These are phyloP conservation scores for Lasioglossum marginatum DNA, from an alignment of 2,888 invertebrate genomes.

Conservation along the genomic window DNA sequence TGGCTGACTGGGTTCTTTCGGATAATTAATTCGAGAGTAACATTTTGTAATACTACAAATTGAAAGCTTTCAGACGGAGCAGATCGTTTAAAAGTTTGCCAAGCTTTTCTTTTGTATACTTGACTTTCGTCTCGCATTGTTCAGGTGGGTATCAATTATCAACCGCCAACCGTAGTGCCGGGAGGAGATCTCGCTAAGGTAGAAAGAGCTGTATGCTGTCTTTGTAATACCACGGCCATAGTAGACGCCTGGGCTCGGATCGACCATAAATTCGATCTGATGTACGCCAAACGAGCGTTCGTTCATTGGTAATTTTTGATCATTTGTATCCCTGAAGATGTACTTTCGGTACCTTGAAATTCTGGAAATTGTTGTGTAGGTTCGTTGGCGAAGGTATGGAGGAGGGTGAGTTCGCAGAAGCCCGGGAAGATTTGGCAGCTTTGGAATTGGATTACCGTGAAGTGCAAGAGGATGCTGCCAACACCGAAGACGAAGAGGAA, in stretches of 20 bases:
- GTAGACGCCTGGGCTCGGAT: constrained; percentile 79
- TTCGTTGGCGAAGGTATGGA: constrained; percentile 79
- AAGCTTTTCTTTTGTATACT: not conserved
- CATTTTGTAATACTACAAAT: not conserved
- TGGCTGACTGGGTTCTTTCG: no score
- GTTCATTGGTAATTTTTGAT: constrained; percentile 74
- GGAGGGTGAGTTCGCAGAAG: constrained; percentile 78
- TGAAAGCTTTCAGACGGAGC: not conserved
- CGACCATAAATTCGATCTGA: constrained; percentile 78
- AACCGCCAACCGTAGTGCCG: constrained; percentile 91
- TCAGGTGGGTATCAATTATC: constrained; percentile 91
- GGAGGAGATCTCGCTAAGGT: constrained; percentile 93
- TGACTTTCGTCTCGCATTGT: not conserved
- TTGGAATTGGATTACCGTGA: constrained; percentile 80
- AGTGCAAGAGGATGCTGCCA: constrained; percentile 76
- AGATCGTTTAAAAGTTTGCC: not conserved
- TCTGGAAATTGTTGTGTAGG: constrained; percentile 54
- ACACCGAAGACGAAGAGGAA: constrained; percentile 77
- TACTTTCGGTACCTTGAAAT: not conserved
- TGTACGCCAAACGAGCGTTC: constrained; percentile 78
- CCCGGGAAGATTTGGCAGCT: constrained; percentile 77
- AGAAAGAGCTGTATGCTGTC: constrained; percentile 95
- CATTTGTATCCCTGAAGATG: not conserved
- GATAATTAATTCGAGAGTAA: not conserved
- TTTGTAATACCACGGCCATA: constrained; percentile 91